These are phyloP conservation scores for Stratiomys singularior DNA, from an alignment of 2,888 invertebrate genomes.

Conservation along the genomic window DNA sequence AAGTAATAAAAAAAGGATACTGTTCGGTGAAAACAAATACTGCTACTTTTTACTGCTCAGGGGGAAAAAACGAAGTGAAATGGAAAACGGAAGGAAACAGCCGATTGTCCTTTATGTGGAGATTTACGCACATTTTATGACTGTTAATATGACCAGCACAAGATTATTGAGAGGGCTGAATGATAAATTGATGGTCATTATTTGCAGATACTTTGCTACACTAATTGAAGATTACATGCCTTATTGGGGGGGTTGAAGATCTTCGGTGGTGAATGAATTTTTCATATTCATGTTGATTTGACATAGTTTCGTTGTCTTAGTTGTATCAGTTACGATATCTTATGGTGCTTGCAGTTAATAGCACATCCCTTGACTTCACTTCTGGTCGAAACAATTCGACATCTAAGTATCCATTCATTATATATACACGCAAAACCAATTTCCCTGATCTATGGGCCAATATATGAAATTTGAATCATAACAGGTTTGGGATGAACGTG, in stretches of 20 bases:
- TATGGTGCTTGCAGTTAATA: too few relatives aligned
- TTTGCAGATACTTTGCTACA: background rate
- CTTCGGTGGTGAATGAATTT: background rate
- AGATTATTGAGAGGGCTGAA: background rate
- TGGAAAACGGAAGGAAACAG: conserved; percentile 33
- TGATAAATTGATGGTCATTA: conserved; percentile 37
- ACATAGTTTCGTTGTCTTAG: too few relatives aligned
- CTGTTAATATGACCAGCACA: conserved; percentile 3
- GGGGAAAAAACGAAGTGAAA: background rate
- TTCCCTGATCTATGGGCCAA: too few relatives aligned
- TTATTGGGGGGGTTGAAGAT: background rate
- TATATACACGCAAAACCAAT: too few relatives aligned
- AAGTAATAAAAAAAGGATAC: conserved; percentile 35
- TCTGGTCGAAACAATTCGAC: too few relatives aligned
- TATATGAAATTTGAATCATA: too few relatives aligned
- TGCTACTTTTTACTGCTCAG: background rate
- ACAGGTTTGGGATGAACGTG: too few relatives aligned
- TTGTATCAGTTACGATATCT: too few relatives aligned
- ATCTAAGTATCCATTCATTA: too few relatives aligned
- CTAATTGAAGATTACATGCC: background rate
- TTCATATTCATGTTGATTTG: too few relatives aligned
- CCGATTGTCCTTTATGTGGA: conserved; percentile 31
- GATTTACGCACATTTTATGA: conserved; percentile 43
- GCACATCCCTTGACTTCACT: too few relatives aligned
- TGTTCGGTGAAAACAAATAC: background rate